Conservation (phyloP, 2,113 vertebrate species). For the Phodopus roborovskii region DNA sequence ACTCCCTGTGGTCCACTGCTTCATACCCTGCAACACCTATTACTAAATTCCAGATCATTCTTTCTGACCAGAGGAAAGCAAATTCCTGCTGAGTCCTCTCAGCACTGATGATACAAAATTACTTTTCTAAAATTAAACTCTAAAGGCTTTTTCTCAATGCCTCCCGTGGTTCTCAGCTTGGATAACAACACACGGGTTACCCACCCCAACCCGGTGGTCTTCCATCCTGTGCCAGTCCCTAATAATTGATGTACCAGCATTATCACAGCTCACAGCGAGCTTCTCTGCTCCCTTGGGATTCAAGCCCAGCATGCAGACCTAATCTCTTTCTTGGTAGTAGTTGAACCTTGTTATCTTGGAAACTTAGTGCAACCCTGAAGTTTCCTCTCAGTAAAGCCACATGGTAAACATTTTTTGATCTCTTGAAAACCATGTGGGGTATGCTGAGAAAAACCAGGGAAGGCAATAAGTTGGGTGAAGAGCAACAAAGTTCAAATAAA, state of each 20-base stretch:
- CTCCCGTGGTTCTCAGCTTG: not conserved
- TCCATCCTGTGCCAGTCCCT: not conserved
- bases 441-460: not conserved
- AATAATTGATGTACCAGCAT: not conserved
- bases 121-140: constrained; percentile 33
- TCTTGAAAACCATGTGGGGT: not conserved
- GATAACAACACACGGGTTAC: not conserved
- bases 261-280: not conserved
- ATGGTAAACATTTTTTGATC: constrained; percentile 3
- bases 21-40: not conserved
- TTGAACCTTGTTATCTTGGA: not conserved
- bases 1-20: not conserved
- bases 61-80: constrained; percentile 1
- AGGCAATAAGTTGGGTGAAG: not conserved
- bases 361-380: not conserved
- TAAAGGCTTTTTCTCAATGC: constrained; percentile 30
- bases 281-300: not conserved
- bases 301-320: not conserved
- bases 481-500: constrained; percentile 15
- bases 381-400: not conserved
- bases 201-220: not conserved
- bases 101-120: constrained; percentile 42
- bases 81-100: not conserved
- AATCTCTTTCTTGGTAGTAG: not conserved
- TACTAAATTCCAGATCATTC: not conserved